Percentiles rank a stretch among this genome's conserved stretches.
Conservation (phyloP, 2,888 invertebrate genomes). For the Drosophila leonis region DNA sequence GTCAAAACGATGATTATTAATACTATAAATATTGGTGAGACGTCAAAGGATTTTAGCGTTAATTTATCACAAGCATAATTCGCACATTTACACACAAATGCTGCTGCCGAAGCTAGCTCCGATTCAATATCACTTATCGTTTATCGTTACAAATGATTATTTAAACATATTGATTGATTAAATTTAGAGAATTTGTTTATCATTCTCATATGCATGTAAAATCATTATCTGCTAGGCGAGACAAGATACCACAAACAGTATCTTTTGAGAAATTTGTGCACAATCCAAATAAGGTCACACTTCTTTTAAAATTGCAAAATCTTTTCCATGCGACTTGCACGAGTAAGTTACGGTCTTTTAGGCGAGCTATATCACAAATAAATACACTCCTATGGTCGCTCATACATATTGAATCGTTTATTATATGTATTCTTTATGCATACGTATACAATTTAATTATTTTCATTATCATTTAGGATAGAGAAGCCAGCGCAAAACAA, state of each 20-base stretch:
- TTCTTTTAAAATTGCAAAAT: not conserved
- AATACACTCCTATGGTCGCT: not conserved
- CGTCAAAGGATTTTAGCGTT: constrained; percentile 72
- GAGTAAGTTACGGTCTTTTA: not conserved
- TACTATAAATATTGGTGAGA: constrained; percentile 76
- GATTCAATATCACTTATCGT: constrained; percentile 9
- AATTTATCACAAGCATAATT: constrained; percentile 66
- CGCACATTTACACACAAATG: constrained; percentile 8
- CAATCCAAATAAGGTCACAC: not conserved
- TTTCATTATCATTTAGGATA: not conserved
- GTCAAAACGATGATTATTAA: constrained; percentile 71
- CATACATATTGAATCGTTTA: not conserved
- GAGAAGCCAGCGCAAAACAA: not conserved
- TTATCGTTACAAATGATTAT: constrained; percentile 11
- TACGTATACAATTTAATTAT: not conserved
- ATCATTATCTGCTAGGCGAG: not conserved
- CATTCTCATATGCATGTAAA: not conserved
- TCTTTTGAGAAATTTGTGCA: not conserved
- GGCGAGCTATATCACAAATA: not conserved
- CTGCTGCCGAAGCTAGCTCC: not conserved
- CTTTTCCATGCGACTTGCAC: not conserved
- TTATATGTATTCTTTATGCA: not conserved
- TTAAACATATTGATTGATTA: constrained; percentile 1
- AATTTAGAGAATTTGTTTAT: not conserved
- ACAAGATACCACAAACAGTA: not conserved